Evolutionary conservation across 2,797 vertebrate species (phyloP).

Genomic region (Sebastes melanostomus): DNA sequence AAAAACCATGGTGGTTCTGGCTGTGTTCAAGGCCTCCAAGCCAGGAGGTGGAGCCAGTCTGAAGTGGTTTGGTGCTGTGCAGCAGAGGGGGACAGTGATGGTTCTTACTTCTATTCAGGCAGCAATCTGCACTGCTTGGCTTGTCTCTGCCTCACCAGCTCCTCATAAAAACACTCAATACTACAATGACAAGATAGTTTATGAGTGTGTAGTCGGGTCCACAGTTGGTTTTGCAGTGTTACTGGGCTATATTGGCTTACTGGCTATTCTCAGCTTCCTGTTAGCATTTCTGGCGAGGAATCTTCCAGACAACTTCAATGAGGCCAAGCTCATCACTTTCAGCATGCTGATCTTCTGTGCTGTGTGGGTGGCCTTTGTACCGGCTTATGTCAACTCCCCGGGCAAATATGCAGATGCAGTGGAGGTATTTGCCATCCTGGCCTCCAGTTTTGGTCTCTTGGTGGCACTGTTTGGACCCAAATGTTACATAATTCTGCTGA

Average conservation of each 20-base stretch:
- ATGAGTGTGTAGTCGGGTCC: constrained; percentile 70
- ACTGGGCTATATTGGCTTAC: constrained; percentile 68
- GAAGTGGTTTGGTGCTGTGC: constrained; percentile 71
- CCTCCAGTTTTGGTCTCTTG: constrained; percentile 75
- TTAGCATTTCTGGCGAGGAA: constrained; percentile 65
- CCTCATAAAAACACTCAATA: constrained; percentile 72
- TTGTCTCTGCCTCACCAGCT: constrained; percentile 58
- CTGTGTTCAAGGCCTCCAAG: constrained; percentile 65
- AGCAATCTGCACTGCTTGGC: constrained; percentile 55
- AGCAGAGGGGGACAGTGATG: constrained; percentile 73
- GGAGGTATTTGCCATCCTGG: neutral
- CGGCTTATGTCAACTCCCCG: neutral
- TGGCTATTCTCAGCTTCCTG: constrained; percentile 67
- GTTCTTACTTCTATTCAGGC: constrained; percentile 57
- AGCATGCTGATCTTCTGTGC: constrained; percentile 78
- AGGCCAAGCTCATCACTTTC: constrained; percentile 64
- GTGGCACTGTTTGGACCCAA: constrained; percentile 75
- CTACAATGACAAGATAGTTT: constrained; percentile 71
- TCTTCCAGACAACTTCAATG: neutral
- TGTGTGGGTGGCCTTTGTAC: constrained; percentile 67
- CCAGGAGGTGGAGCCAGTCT: constrained; percentile 55
- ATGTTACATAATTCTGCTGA: constrained; percentile 66
- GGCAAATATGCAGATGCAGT: neutral
- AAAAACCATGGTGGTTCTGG: constrained; percentile 72
- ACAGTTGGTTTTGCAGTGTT: constrained; percentile 62